Percentiles rank a stretch among this genome's conserved stretches.
phyloP scores from a whole-genome alignment of 1,140 invertebrate species.

The Wiebesia pumilae region DNA sequence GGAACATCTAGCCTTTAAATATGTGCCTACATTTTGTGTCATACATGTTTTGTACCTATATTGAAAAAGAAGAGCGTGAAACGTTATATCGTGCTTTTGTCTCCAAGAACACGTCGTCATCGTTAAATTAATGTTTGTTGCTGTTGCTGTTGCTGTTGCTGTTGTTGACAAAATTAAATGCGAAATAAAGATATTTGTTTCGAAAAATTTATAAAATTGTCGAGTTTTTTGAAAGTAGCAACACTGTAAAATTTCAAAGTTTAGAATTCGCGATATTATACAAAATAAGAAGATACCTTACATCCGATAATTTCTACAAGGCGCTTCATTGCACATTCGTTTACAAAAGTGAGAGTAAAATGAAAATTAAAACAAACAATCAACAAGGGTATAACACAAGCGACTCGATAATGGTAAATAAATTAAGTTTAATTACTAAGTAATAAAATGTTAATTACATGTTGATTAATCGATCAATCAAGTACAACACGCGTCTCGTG shows the following conservation, averaged over 20 bases:
- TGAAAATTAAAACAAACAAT: constrained; percentile 46
- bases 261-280: background rate
- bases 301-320: constrained; percentile 37
- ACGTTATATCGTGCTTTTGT: constrained; percentile 35
- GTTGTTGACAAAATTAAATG: too few relatives aligned
- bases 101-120: constrained; percentile 26
- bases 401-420: constrained; percentile 67
- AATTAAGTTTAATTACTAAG: constrained; percentile 74
- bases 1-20: constrained; percentile 53
- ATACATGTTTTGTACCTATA: constrained; percentile 49
- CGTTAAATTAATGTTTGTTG: background rate
- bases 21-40: constrained; percentile 49
- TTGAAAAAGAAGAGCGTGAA: constrained; percentile 35
- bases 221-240: background rate
- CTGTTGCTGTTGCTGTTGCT: too few relatives aligned
- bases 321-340: constrained; percentile 53
- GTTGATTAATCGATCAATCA: constrained; percentile 66
- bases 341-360: constrained; percentile 39
- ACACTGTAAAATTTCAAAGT: background rate
- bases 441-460: constrained; percentile 76
- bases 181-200: background rate
- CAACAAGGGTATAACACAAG: constrained; percentile 53
- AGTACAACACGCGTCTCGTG: constrained; percentile 75
- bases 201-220: background rate
- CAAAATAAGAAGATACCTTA: constrained; percentile 5